These are phyloP conservation scores for Leistus spinibarbis DNA, from an alignment of 2,888 invertebrate species.

Conservation along the genomic window DNA sequence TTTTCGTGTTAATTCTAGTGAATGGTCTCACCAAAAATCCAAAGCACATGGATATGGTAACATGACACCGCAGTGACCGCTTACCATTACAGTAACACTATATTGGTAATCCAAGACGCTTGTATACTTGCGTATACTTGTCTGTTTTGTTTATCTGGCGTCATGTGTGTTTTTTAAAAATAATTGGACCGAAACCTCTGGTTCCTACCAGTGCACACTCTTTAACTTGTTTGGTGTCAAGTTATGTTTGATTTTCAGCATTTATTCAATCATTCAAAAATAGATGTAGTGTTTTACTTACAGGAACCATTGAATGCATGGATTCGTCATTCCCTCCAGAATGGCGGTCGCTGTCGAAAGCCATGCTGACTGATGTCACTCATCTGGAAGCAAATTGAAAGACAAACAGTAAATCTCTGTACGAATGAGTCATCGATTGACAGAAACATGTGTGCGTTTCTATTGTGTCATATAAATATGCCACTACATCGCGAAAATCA, in stretches of 20 bases:
- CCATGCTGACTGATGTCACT: constrained; percentile 15
- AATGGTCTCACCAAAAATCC: neutral
- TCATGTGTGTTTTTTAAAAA: neutral
- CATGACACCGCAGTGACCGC: neutral
- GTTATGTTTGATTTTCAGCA: neutral
- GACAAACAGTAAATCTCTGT: neutral
- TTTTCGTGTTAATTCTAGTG: neutral
- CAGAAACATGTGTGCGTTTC: neutral
- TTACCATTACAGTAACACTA: neutral
- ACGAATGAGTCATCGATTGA: neutral
- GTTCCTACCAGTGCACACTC: neutral
- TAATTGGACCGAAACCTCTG: neutral
- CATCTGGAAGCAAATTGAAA: constrained; percentile 25
- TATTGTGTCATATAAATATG: neutral
- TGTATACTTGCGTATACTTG: neutral
- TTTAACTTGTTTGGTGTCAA: neutral
- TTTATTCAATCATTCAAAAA: no score
- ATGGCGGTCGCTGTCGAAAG: constrained; percentile 27
- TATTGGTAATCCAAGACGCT: neutral
- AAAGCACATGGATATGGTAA: neutral
- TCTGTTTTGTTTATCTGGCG: neutral
- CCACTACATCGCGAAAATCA: neutral
- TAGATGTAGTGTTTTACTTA: constrained; percentile 35
- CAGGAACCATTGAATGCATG: constrained; percentile 42
- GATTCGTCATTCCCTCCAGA: constrained; percentile 30